phyloP scores from a whole-genome alignment of 2,888 invertebrate genomes.

The Malacosoma neustria region DNA sequence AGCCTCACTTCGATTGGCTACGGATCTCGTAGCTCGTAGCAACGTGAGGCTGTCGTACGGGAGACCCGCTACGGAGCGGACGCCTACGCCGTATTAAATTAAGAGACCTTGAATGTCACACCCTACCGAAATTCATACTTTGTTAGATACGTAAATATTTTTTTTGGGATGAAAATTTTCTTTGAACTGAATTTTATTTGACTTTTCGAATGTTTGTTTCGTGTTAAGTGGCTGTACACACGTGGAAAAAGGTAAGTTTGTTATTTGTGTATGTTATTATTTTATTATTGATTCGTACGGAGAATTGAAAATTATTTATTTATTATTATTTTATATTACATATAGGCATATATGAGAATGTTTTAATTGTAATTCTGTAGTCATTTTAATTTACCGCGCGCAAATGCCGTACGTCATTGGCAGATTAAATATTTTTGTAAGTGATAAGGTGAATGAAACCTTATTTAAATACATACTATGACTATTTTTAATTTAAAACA shows the following conservation, averaged over 20 bases:
- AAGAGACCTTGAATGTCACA: slow-evolving; percentile 52
- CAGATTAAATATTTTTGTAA: too few relatives aligned
- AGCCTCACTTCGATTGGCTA: slow-evolving; percentile 71
- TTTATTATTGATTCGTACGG: slow-evolving; percentile 5
- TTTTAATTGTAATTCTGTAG: too few relatives aligned
- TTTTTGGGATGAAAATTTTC: slow-evolving; percentile 8
- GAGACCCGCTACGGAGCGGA: slow-evolving; percentile 62
- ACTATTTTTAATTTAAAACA: too few relatives aligned
- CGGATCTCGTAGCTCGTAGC: slow-evolving; percentile 55
- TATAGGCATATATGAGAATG: too few relatives aligned
- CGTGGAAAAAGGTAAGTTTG: slow-evolving; percentile 37
- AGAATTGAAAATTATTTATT: slow-evolving; percentile 8
- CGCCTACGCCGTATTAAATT: slow-evolving; percentile 51
- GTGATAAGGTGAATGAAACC: too few relatives aligned
- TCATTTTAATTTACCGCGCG: too few relatives aligned
- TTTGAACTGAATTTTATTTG: slow-evolving; percentile 6
- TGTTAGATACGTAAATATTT: slow-evolving; percentile 3
- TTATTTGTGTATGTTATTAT: slow-evolving; percentile 7
- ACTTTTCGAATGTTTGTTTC: slow-evolving; percentile 27
- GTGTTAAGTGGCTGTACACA: slow-evolving; percentile 32
- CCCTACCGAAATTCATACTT: slow-evolving; percentile 28
- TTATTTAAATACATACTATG: too few relatives aligned
- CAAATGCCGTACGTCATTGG: too few relatives aligned
- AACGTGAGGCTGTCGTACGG: slow-evolving; percentile 69
- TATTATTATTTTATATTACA: too few relatives aligned